phyloP scores from a whole-genome alignment of 2,797 vertebrate genomes.

The Neosilurus mollespiculum region DNA sequence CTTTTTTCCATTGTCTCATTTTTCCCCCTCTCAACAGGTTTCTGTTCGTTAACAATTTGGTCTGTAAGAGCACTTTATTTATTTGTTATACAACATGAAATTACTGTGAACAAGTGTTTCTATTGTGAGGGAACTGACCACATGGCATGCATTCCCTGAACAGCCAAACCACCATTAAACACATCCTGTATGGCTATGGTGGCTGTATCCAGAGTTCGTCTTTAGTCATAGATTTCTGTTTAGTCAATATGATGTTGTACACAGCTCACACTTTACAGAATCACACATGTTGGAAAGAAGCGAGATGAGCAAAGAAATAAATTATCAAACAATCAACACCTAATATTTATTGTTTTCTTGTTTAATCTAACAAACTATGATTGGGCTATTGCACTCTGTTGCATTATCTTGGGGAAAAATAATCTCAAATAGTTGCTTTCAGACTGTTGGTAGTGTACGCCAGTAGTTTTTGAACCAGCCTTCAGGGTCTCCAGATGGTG shows the following conservation, averaged over 20 bases:
- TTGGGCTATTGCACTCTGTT: background rate
- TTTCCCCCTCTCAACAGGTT: background rate
- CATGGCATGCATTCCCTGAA: background rate
- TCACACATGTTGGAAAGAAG: background rate
- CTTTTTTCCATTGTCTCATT: background rate
- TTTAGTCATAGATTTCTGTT: background rate
- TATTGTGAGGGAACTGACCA: slow-evolving; percentile 16
- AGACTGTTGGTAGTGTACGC: background rate
- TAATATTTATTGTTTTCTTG: background rate
- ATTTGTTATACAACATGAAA: background rate
- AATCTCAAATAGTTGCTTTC: background rate
- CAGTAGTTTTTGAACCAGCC: background rate
- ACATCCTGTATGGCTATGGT: background rate
- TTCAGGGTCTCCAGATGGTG: background rate
- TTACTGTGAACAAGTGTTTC: slow-evolving; percentile 19
- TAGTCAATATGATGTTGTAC: background rate
- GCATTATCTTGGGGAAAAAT: background rate
- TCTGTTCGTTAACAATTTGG: background rate
- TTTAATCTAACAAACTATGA: background rate
- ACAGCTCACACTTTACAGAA: too few relatives aligned
- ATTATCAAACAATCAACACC: background rate
- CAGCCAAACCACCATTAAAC: slow-evolving; percentile 15
- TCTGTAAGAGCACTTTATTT: background rate
- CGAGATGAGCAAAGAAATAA: background rate
- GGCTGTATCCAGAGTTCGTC: background rate